These are phyloP conservation scores for Pelecanus crispus DNA, from an alignment of 2,113 vertebrate genomes.

Conservation along the genomic window DNA sequence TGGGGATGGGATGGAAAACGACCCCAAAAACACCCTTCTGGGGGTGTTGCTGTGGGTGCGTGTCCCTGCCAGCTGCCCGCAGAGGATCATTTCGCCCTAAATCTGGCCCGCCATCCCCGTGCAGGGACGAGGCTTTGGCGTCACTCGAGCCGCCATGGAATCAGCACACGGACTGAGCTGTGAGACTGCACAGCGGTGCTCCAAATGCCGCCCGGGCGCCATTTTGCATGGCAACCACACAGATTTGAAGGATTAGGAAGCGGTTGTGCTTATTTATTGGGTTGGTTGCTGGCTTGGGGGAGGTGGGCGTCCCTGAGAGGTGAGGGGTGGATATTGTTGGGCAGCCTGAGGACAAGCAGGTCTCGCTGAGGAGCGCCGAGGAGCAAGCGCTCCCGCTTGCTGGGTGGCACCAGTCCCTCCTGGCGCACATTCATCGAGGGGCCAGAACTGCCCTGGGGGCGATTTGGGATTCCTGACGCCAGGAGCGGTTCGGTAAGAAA, in stretches of 20 bases:
- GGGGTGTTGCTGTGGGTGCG: not conserved
- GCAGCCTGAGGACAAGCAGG: not conserved
- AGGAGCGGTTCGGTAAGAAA: not conserved
- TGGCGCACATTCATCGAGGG: accelerated
- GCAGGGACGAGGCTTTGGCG: not conserved
- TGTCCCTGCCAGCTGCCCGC: not conserved
- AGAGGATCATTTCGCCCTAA: accelerated
- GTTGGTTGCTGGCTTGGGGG: not conserved
- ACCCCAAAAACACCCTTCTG: not conserved
- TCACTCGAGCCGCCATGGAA: accelerated
- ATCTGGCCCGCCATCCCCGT: accelerated
- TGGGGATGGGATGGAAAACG: not conserved
- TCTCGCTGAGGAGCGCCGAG: not conserved
- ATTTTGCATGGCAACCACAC: not conserved
- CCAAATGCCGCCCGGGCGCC: accelerated
- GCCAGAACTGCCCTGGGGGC: accelerated
- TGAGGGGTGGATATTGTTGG: not conserved
- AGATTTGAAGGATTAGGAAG: not conserved
- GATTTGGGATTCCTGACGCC: not conserved
- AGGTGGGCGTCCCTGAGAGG: not conserved
- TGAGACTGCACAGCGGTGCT: no score
- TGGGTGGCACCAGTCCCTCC: no score
- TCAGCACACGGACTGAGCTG: accelerated
- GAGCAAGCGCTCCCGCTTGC: no score
- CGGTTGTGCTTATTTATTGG: not conserved